Conservation (phyloP, 1,140 invertebrate species). For the roundworm (Caenorhabditis elegans) region WBcel235 BX284605.5:9249001-9249500, state of each 20-base stretch:
- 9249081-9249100: neutral
- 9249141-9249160: neutral
- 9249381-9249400: too few relatives aligned
- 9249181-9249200: neutral
- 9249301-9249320: neutral
- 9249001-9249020: neutral
- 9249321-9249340: too few relatives aligned
- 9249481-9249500: too few relatives aligned
- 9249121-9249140: slow-evolving; percentile 3
- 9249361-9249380: too few relatives aligned
- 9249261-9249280: neutral
- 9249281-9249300: neutral
- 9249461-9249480: too few relatives aligned
- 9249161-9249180: neutral
- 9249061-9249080: slow-evolving; percentile 1
- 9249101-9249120: slow-evolving; percentile 9
- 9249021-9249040: neutral
- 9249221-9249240: neutral
- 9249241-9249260: neutral
- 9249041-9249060: neutral
- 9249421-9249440: too few relatives aligned
- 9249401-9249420: too few relatives aligned
- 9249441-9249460: too few relatives aligned
- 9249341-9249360: too few relatives aligned
- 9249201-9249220: neutral